Evolutionary conservation across 2,888 invertebrate genomes (phyloP).

Genomic region (Polydesmus complanatus): DNA sequence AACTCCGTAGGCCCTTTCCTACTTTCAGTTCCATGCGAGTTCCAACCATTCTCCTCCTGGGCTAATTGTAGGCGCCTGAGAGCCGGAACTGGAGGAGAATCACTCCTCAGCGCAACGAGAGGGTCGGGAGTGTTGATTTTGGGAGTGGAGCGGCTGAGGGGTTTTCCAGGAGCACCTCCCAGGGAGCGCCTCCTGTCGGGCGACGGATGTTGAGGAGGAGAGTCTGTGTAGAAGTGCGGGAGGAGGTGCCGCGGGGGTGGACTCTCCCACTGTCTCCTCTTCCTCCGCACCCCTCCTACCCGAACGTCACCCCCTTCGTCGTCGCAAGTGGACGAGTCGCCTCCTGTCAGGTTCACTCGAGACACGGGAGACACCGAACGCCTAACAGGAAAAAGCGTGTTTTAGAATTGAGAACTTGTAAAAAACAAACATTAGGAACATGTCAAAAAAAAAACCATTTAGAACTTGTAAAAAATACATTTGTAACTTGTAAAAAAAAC

Average conservation of each 20-base stretch:
- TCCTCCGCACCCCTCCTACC: neutral
- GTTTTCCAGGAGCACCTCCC: neutral
- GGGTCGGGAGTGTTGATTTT: neutral
- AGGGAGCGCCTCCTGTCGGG: neutral
- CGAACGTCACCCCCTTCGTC: neutral
- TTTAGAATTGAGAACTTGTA: no score
- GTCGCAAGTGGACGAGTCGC: neutral
- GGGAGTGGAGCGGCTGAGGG: neutral
- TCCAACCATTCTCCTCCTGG: neutral
- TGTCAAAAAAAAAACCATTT: neutral
- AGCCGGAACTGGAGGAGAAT: conserved; percentile 11
- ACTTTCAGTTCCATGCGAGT: no score
- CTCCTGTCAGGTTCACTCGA: no score
- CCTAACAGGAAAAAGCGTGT: neutral
- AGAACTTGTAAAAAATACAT: conserved; percentile 1
- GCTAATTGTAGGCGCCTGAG: neutral
- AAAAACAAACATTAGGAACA: no score
- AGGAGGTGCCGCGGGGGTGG: conserved; percentile 13
- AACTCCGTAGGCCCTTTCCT: no score
- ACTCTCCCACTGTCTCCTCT: conserved; percentile 7
- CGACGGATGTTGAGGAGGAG: conserved; percentile 11
- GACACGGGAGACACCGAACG: conserved; percentile 2
- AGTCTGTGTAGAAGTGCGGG: conserved; percentile 15
- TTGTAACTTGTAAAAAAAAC: no score
- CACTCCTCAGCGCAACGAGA: neutral